Evolutionary conservation across 2,888 invertebrate genomes (phyloP), one percentile per base, ranked within the genome.

Genomic region (Eremobia ochroleuca): DNA sequence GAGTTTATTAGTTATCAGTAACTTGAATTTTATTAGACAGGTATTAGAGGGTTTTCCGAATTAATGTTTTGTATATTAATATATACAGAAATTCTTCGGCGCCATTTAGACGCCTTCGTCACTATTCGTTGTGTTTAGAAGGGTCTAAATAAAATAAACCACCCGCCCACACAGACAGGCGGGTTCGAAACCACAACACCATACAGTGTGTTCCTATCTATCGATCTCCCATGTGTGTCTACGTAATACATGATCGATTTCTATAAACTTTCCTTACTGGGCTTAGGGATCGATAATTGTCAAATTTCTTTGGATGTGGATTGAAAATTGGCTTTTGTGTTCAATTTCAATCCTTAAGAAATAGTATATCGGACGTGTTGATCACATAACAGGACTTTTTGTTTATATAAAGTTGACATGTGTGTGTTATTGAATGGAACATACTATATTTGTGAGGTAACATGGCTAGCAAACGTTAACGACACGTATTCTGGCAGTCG

Each of bases 401-500:
- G 84, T 87, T 83, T 86, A 81, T 80, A 82, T 77, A 61, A 77
- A 80, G 72, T 66, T 80, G 75, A 73, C 75, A 68, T 81, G 70
- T 66, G 72, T 83, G 75, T 81, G 73, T 81, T 80, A 84, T 83
- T 77, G 81, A 83, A 85, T 86, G 81, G 79, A 90, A 88, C 92
- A 90, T 68, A 84, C 92, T 94, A 91, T 93, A 92, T 91, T 90
- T 86, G 88, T 87, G 87, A 84, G 83, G 88, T 82, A 89, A 88
- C 90, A 90, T 90, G 85, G 86, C 88, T 89, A 89, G 85, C 87
- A 84, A 86, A 91, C 91, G 87, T 90, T 91, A 90, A 91, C 88
- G 90, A 91, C 93, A 92, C 91, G 93, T 91, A 92, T 92, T 91
- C 91, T 91, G 90, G 80, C 83, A 93, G 91, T 93, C 95, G 94